Evolutionary conservation across 1,140 invertebrate species (phyloP).

Genomic region (Helicoverpa zea): DNA sequence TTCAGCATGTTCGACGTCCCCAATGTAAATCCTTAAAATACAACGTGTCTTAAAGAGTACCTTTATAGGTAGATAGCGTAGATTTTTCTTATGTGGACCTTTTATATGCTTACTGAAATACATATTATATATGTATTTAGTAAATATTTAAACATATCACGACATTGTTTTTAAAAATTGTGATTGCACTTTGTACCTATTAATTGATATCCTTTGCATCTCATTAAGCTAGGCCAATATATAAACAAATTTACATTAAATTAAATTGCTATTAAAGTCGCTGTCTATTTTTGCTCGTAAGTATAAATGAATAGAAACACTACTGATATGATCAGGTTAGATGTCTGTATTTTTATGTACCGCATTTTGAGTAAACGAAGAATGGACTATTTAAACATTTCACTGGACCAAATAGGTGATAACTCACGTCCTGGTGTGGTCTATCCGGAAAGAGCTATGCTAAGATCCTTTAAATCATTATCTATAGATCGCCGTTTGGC

Average conservation of each 20-base stretch:
- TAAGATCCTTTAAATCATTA: conserved; percentile 26
- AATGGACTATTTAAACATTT: conserved; percentile 37
- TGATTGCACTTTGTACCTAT: conserved; percentile 47
- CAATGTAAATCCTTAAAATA: conserved; percentile 61
- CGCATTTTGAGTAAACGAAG: conserved; percentile 3
- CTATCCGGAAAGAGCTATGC: conserved; percentile 13
- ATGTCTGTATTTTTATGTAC: conserved; percentile 47
- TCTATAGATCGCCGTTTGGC: background rate
- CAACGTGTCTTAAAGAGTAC: conserved; percentile 85
- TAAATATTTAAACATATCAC: conserved; percentile 51
- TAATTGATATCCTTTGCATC: conserved; percentile 46
- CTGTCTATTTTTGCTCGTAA: conserved; percentile 44
- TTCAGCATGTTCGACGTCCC: conserved; percentile 78
- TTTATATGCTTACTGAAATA: conserved; percentile 51
- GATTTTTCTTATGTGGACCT: conserved; percentile 58
- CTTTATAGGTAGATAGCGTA: conserved; percentile 80
- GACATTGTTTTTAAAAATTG: conserved; percentile 44
- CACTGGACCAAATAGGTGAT: conserved; percentile 50
- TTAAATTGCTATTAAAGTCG: conserved; percentile 38
- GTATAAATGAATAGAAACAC: conserved; percentile 24
- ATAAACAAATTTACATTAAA: conserved; percentile 39
- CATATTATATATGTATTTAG: conserved; percentile 51
- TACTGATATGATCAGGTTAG: conserved; percentile 44
- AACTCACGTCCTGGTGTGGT: conserved; percentile 24
- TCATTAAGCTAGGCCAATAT: conserved; percentile 32